Conservation (phyloP, 2,113 vertebrate species). For the Tautogolabrus adspersus region DNA sequence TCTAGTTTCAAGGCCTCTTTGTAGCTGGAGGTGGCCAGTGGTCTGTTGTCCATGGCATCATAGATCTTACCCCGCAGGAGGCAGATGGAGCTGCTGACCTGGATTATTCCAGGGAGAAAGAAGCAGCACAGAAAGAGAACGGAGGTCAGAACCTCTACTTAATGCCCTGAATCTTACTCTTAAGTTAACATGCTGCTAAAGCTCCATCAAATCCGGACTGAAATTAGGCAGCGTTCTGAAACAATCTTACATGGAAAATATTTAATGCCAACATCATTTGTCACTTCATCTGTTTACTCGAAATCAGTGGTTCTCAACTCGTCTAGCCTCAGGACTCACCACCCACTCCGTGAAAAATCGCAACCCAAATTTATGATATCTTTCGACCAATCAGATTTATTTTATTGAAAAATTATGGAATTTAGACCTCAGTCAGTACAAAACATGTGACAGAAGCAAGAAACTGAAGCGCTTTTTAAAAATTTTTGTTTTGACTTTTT, state of each 20-base stretch:
- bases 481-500: no score
- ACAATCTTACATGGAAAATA: not conserved
- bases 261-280: no score
- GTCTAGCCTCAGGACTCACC: no score
- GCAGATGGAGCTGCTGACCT: slow-evolving; percentile 98
- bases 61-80: slow-evolving; percentile 98
- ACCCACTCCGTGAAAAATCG: no score
- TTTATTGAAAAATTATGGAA: no score
- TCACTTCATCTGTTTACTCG: no score
- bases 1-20: slow-evolving; percentile 99
- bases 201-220: not conserved
- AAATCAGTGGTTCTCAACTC: no score
- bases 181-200: not conserved
- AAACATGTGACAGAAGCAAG: no score
- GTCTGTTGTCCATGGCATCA: slow-evolving; percentile 96
- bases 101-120: slow-evolving; percentile 62
- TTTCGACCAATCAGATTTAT: no score
- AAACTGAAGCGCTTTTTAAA: no score
- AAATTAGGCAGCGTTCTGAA: not conserved
- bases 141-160: not conserved
- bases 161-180: not conserved
- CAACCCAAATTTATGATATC: no score
- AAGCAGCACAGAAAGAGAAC: not conserved
- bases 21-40: slow-evolving; percentile 96
- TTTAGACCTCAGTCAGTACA: no score